A percentile compares a stretch with the other conserved stretches of the same genome.
Conservation (phyloP, 1,140 invertebrate species). For the Lepidostoma basale region DNA sequence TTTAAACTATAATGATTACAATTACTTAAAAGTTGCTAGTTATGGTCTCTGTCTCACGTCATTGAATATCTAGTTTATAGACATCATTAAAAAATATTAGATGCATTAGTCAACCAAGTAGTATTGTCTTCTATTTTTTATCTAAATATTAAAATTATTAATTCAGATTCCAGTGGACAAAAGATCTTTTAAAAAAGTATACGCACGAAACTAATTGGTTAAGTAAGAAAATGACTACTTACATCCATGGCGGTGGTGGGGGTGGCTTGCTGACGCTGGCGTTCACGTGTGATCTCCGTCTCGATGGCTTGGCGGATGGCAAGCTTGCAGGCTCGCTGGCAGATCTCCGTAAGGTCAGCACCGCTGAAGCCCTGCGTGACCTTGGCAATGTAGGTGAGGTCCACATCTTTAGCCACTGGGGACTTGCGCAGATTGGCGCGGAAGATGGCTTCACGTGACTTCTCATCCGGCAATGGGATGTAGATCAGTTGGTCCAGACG, state of each 20-base stretch:
- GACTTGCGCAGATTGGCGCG: conserved; percentile 96
- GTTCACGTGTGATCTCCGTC: conserved; percentile 89
- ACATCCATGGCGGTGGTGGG: conserved; percentile 86
- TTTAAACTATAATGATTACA: too few relatives aligned
- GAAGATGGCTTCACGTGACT: conserved; percentile 94
- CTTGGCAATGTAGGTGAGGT: conserved; percentile 93
- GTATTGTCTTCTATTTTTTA: too few relatives aligned
- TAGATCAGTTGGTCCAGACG: conserved; percentile 99
- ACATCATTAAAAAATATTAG: too few relatives aligned
- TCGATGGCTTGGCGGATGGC: conserved; percentile 99
- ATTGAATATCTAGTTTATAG: too few relatives aligned
- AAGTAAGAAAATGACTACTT: too few relatives aligned
- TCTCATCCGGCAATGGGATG: conserved; percentile 99
- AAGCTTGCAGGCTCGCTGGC: conserved; percentile 98
- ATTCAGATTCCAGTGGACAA: too few relatives aligned
- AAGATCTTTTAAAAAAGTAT: too few relatives aligned
- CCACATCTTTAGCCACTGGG: conserved; percentile 94
- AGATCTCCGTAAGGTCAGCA: conserved; percentile 99
- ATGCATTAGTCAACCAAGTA: too few relatives aligned
- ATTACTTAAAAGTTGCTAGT: too few relatives aligned
- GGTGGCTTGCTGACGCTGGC: conserved; percentile 75
- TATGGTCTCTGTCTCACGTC: too few relatives aligned
- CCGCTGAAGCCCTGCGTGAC: conserved; percentile 91
- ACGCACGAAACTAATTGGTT: too few relatives aligned
- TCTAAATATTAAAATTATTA: too few relatives aligned